A percentile compares a stretch with the other conserved stretches of the same genome.
Conservation (phyloP, 2,113 vertebrate genomes). For the Dicerorhinus sumatrensis region DNA sequence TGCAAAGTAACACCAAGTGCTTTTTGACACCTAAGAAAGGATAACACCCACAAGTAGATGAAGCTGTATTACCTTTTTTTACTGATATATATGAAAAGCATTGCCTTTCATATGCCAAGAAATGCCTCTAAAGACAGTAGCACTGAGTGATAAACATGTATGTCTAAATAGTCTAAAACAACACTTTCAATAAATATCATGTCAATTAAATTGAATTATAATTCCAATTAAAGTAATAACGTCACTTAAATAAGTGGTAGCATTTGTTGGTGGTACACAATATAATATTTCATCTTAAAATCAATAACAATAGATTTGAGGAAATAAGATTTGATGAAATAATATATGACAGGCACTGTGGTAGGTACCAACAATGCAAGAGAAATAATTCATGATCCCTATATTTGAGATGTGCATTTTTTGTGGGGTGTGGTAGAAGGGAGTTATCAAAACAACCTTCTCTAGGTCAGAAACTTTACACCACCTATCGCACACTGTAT, state of each 20-base stretch:
- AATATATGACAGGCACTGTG: not conserved
- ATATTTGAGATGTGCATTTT: not conserved
- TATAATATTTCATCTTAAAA: constrained; percentile 46
- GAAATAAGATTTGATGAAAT: constrained; percentile 51
- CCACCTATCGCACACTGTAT: not conserved
- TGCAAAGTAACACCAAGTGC: constrained; percentile 16
- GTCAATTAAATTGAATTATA: not conserved
- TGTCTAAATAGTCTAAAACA: constrained; percentile 43
- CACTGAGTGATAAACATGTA: not conserved
- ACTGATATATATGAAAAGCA: not conserved
- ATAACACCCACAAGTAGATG: not conserved
- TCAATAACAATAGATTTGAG: constrained; percentile 10
- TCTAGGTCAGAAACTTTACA: not conserved
- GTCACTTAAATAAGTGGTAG: not conserved
- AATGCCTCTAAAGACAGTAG: not conserved
- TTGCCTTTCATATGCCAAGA: constrained; percentile 23
- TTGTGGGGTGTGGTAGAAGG: not conserved
- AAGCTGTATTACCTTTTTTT: not conserved
- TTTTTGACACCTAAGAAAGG: constrained; percentile 9
- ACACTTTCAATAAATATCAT: constrained; percentile 13
- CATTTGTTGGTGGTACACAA: not conserved
- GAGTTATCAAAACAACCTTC: not conserved
- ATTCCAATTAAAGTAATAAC: not conserved
- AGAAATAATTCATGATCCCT: not conserved
- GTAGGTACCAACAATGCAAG: not conserved